Conservation (phyloP, 2,113 vertebrate genomes). For the Platanista minor region DNA sequence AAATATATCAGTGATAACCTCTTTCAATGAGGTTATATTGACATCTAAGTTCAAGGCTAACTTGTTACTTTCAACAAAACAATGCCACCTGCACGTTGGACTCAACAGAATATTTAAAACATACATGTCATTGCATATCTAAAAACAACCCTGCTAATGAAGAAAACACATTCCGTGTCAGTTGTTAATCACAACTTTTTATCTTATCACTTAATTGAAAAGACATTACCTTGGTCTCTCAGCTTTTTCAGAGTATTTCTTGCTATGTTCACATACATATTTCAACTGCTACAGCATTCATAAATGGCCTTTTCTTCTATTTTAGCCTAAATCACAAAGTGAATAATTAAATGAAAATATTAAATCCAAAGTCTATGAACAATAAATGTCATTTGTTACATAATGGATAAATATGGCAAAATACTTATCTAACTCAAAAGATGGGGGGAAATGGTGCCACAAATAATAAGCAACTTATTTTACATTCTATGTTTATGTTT, state of each 20-base stretch:
- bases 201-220: constrained; percentile 47
- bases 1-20: neutral
- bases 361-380: neutral
- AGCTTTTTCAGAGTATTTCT: constrained; percentile 87
- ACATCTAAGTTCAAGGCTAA: neutral
- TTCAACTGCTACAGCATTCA: constrained; percentile 84
- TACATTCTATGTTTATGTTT: neutral
- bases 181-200: neutral
- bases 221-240: constrained; percentile 77
- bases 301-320: constrained; percentile 85
- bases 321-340: constrained; percentile 77
- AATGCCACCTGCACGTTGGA: neutral
- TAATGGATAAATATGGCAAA: neutral
- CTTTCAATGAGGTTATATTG: neutral
- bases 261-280: constrained; percentile 86
- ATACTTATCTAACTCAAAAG: neutral
- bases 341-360: neutral
- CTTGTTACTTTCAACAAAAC: constrained; percentile 1
- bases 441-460: neutral
- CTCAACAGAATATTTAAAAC: neutral
- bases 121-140: neutral
- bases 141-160: neutral
- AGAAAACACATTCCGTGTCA: neutral
- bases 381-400: neutral
- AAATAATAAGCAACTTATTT: neutral